A percentile compares a stretch with the other conserved stretches of the same genome.
These are phyloP conservation scores for Azorinus chamasolen DNA, from an alignment of 2,888 invertebrate species.

Conservation along the genomic window DNA sequence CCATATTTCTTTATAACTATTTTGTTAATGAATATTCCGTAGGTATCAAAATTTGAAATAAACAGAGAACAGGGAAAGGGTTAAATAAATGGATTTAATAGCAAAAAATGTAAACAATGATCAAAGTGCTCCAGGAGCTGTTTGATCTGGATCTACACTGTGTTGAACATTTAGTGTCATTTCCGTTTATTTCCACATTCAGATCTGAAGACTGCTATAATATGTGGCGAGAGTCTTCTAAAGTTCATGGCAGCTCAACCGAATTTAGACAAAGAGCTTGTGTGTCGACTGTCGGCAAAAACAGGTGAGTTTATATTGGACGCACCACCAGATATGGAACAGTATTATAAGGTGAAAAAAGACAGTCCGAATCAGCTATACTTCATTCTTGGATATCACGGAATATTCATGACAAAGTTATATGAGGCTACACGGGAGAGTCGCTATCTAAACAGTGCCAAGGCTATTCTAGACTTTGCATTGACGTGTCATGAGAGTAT, in stretches of 20 bases:
- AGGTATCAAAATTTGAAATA: no score
- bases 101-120: no score
- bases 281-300: conserved; percentile 37
- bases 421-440: conserved; percentile 50
- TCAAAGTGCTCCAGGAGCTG: no score
- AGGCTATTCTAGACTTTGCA: conserved; percentile 58
- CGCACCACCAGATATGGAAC: conserved; percentile 40
- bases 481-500: conserved; percentile 59
- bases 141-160: no score
- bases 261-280: conserved; percentile 39
- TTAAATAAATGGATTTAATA: no score
- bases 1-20: no score
- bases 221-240: conserved; percentile 51
- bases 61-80: no score
- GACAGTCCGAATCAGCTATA: conserved; percentile 58
- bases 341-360: conserved; percentile 47
- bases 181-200: conserved; percentile 27
- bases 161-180: no score
- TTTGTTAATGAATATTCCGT: no score
- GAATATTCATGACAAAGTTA: conserved; percentile 61
- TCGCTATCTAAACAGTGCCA: conserved; percentile 54
- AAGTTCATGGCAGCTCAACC: conserved; percentile 54
- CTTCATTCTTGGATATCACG: conserved; percentile 65
- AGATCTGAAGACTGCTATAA: conserved; percentile 55
- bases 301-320: conserved; percentile 29